phyloP scores from a whole-genome alignment of 2,888 invertebrate species.

The Erebia epiphron region DNA sequence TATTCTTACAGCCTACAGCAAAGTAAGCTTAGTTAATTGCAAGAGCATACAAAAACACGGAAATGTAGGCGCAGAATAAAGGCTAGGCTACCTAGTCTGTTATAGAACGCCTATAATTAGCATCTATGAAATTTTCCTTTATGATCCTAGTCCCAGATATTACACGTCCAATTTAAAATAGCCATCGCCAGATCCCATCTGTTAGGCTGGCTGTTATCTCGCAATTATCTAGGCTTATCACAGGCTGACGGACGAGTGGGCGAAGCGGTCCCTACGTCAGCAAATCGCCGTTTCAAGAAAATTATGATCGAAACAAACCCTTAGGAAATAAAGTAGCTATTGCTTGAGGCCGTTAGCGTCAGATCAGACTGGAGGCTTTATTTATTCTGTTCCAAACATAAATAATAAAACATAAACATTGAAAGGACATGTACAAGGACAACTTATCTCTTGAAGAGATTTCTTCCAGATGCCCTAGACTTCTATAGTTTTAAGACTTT shows the following conservation, averaged over 20 bases:
- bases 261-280: conserved; percentile 46
- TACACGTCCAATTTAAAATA: conserved; percentile 35
- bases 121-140: conserved; percentile 21
- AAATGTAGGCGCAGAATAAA: neutral
- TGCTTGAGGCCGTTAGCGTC: conserved; percentile 25
- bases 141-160: conserved; percentile 22
- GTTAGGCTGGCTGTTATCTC: conserved; percentile 41
- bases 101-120: conserved; percentile 19
- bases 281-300: conserved; percentile 47
- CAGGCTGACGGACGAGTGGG: conserved; percentile 44
- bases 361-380: neutral
- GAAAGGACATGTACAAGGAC: too few relatives aligned
- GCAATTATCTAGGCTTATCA: conserved; percentile 46
- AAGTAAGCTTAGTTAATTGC: neutral
- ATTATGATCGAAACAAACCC: conserved; percentile 44
- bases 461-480: too few relatives aligned
- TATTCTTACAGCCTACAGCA: neutral
- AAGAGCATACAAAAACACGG: neutral
- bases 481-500: neutral
- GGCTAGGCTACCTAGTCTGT: neutral
- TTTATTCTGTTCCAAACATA: too few relatives aligned
- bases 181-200: conserved; percentile 34
- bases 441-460: too few relatives aligned
- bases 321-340: conserved; percentile 46
- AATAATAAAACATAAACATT: too few relatives aligned